Evolutionary conservation across 2,113 vertebrate species (phyloP), one percentile per base, ranked within the genome.

Genomic region (Ibidorhyncha struthersii): DNA sequence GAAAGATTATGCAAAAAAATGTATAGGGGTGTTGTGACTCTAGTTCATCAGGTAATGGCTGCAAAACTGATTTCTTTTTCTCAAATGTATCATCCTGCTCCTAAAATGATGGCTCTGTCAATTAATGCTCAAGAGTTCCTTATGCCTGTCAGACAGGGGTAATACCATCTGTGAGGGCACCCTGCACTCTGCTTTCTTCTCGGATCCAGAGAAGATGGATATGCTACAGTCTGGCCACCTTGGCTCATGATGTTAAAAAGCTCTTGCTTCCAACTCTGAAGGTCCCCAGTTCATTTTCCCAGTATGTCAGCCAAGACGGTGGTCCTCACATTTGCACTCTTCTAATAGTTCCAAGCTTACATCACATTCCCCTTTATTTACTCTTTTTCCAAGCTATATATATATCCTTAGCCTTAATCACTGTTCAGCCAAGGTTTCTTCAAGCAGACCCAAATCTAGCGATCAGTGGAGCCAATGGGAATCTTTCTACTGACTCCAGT

Each of bases 251-350:
- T 79, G 19, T 67, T 84, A 34, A 74, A 92, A 70, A 91, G 21
- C 65, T 82, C 34, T 80, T 82, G 52, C 52, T 95, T 96, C 92
- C 86, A 95, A 5, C 30, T 87, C 89, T 84, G 56, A 97, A 96
- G 89, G 92, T 96, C 94, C 56, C 83, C 61, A 22, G 96, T 97
- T 97, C 92, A 96, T 97, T 97, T 97, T 97, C 96, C 95, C 97
- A 96, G 59, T 86, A 82, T 61, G 83, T 96, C 92, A 96, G 96
- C 94, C 95, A 97, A 95, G 96, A 97, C 47, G 8, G 96, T 96
- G 95, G 94, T 93, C 95, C 86, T 95, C 93, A 92, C 72, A 92
- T 95, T 96, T 86, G 90, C 86, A 93, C 76, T 94, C 83, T 84
- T 70, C 52, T 84, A 96, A 95, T 95, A 97, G 90, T 95, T 97